These are phyloP conservation scores for Hippocampus barbouri DNA, from an alignment of 2,113 vertebrate species.

Conservation along the genomic window DNA sequence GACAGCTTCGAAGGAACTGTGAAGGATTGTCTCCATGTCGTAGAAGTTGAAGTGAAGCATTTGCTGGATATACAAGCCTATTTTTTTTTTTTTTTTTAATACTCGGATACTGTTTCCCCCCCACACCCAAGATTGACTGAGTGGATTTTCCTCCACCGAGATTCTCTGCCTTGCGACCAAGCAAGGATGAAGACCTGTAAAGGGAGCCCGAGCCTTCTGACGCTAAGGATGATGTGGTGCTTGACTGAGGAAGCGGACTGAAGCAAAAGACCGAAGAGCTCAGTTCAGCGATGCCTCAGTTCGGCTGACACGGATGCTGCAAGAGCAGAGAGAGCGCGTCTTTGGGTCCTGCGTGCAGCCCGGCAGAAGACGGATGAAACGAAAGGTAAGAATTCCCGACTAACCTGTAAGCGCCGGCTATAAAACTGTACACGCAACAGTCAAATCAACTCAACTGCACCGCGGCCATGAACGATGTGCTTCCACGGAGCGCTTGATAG, in stretches of 20 bases:
- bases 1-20: slow-evolving; percentile 38
- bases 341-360: slow-evolving; percentile 37
- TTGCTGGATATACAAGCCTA: slow-evolving; percentile 45
- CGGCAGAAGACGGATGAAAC: slow-evolving; percentile 37
- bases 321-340: slow-evolving; percentile 40
- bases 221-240: slow-evolving; percentile 56
- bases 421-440: not conserved
- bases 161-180: slow-evolving; percentile 9
- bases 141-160: not conserved
- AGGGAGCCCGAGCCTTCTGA: slow-evolving; percentile 40
- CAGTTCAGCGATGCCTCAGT: slow-evolving; percentile 63
- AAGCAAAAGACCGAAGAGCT: slow-evolving; percentile 41
- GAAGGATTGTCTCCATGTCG: slow-evolving; percentile 25
- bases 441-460: too few relatives aligned
- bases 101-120: too few relatives aligned
- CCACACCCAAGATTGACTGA: not conserved
- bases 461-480: too few relatives aligned
- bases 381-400: slow-evolving; percentile 59
- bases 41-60: slow-evolving; percentile 41
- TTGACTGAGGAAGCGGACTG: slow-evolving; percentile 52
- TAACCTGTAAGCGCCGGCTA: slow-evolving; percentile 14
- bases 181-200: slow-evolving; percentile 65
- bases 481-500: not conserved
- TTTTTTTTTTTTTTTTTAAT: not conserved
- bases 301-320: slow-evolving; percentile 56